Percentiles rank a stretch among this genome's conserved stretches.
phyloP scores from a whole-genome alignment of 2,888 invertebrate genomes.

The Pandemis corylana region DNA sequence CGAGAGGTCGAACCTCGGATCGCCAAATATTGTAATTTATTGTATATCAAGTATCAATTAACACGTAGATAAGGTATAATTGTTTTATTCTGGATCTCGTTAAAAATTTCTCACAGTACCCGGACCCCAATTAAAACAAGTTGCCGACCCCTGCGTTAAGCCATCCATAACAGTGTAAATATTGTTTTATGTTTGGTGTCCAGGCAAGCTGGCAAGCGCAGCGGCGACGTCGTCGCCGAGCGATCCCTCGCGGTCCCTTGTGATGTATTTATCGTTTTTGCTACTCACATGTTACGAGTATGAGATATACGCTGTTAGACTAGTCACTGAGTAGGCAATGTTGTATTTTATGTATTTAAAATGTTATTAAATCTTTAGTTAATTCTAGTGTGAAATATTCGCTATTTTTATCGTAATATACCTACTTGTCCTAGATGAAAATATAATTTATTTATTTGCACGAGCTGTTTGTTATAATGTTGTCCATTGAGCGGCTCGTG shows the following conservation, averaged over 20 bases:
- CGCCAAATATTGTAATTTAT: no score
- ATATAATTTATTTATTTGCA: slow-evolving; percentile 76
- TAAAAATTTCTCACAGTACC: no score
- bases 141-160: no score
- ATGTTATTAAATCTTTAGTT: slow-evolving; percentile 81
- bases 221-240: slow-evolving; percentile 40
- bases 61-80: no score
- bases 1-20: no score
- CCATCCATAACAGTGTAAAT: background rate
- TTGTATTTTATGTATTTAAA: slow-evolving; percentile 79
- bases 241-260: slow-evolving; percentile 57
- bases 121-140: no score
- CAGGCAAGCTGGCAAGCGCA: background rate
- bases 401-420: slow-evolving; percentile 72
- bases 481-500: background rate
- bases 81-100: no score
- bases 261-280: slow-evolving; percentile 79
- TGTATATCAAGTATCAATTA: no score
- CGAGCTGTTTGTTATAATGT: slow-evolving; percentile 56
- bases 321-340: slow-evolving; percentile 83
- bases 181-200: background rate
- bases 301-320: slow-evolving; percentile 78
- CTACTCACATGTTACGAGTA: slow-evolving; percentile 74
- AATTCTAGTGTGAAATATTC: slow-evolving; percentile 76
- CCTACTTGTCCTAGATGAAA: slow-evolving; percentile 67